Conservation (phyloP, 2,113 vertebrate genomes). For the Xiphophorus hellerii region DNA sequence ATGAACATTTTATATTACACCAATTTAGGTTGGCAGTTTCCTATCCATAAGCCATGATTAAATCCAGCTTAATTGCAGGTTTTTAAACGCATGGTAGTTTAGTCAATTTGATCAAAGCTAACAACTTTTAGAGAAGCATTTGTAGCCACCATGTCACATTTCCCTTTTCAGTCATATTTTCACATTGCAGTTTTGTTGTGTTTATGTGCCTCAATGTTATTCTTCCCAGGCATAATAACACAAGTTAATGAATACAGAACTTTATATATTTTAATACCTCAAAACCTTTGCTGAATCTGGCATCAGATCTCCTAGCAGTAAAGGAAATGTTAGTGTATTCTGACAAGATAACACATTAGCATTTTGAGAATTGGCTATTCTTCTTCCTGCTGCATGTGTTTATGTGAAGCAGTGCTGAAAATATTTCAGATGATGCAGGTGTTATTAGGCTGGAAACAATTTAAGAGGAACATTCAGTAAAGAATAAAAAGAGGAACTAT, state of each 20-base stretch:
- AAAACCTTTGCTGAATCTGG: neutral
- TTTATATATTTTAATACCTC: neutral
- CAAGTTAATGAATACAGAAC: neutral
- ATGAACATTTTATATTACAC: no score
- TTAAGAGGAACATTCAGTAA: neutral
- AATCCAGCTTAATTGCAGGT: no score
- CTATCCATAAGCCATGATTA: no score
- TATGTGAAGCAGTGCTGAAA: neutral
- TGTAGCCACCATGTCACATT: neutral
- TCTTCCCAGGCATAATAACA: no score
- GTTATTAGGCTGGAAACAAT: neutral
- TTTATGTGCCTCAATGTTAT: neutral
- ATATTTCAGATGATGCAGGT: neutral
- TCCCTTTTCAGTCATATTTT: neutral
- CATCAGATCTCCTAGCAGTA: conserved; percentile 5
- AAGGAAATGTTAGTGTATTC: neutral
- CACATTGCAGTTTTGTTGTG: neutral
- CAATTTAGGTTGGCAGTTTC: no score
- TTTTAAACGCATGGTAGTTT: no score
- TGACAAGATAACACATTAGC: neutral
- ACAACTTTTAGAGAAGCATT: neutral
- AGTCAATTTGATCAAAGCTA: no score
- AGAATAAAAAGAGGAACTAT: conserved; percentile 18
- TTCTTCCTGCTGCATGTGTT: neutral
- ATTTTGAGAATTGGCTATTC: neutral